phyloP scores from a whole-genome alignment of 35 echinoderm and acorn worm genomes.

The Acanthaster planci region DNA sequence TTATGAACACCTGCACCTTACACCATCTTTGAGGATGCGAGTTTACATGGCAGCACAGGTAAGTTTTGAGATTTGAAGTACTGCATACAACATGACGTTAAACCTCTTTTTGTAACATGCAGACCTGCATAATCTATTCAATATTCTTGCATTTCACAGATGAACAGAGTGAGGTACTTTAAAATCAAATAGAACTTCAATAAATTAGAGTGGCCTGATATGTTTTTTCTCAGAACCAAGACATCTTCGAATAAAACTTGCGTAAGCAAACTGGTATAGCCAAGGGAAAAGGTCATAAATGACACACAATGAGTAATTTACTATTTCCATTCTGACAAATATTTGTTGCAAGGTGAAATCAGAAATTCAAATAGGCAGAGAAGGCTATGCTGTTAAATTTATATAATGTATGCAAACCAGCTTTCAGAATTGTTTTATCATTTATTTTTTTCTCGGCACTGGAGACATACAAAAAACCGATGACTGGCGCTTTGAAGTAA shows the following conservation, averaged over 20 bases:
- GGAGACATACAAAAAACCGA: background rate
- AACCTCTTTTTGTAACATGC: background rate
- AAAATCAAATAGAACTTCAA: background rate
- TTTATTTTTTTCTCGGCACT: background rate
- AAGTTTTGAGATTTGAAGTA: background rate
- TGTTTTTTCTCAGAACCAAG: background rate
- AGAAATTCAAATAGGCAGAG: no score
- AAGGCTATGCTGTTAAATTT: no score
- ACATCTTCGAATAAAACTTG: background rate
- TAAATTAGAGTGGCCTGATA: background rate
- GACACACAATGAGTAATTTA: background rate
- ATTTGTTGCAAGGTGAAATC: no score
- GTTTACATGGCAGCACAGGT: constrained; percentile 51
- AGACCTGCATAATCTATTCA: background rate
- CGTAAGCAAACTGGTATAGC: no score
- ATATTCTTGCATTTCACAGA: background rate
- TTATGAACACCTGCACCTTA: constrained; percentile 37
- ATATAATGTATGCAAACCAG: no score
- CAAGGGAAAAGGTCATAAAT: no score
- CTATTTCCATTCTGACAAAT: background rate
- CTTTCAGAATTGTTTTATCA: no score
- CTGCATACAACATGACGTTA: background rate
- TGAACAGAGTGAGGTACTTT: background rate
- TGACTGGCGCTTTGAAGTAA: constrained; percentile 38
- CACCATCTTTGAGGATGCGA: constrained; percentile 36